Base-by-base conservation (phyloP, 2,113 vertebrate genomes). In the Sciurus niger region DNA sequence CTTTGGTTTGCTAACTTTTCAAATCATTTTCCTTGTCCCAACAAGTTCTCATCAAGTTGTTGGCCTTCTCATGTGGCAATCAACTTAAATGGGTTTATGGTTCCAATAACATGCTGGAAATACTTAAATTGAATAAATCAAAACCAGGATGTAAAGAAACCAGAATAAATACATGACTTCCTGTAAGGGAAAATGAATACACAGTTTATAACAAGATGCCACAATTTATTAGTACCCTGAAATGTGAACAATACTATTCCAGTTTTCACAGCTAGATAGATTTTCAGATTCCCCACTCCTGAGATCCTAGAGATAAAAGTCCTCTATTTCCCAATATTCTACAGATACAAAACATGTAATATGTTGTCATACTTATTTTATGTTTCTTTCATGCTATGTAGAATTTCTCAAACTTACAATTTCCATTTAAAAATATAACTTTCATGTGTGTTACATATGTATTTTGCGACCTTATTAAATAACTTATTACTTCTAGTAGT, bases 271-370 rank as follows among this genome's bases (percentile, higher is more conserved):
- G 58, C 34, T 70, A 65, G 73, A 24, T 17, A 63, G 20, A 70
- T 55, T 90, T 94, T 96, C 24, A 90, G 24, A 86, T 74, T 90
- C 24, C 82, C 22, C 16, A 82, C 3, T 65, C 12, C 37, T 90
- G 43, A 93, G 34, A 65, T 86, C 4, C 58, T 58, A 2, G 76
- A 10, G 0, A 65, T 67, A 88, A 84, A 13, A 84, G 60, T 65
- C 30, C 12, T 77, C 8, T 92, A n/a, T 78, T 60, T 79, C 30
- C 14, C 78, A 28, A 85, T 83, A 86, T 93, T 89, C 28, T 74
- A 84, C 46, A 1, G 4, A 68, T 79, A 17, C 70, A 76, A 82
- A 70, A 76, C 68, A 17, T 74, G 32, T 24, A 85, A 18, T 40
- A 5, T 76, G 14, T 28, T 60, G 25, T 60, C 4, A 11, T 30